Conservation (phyloP, 2,797 vertebrate species). For the Mormyrus proboscirostris region DNA sequence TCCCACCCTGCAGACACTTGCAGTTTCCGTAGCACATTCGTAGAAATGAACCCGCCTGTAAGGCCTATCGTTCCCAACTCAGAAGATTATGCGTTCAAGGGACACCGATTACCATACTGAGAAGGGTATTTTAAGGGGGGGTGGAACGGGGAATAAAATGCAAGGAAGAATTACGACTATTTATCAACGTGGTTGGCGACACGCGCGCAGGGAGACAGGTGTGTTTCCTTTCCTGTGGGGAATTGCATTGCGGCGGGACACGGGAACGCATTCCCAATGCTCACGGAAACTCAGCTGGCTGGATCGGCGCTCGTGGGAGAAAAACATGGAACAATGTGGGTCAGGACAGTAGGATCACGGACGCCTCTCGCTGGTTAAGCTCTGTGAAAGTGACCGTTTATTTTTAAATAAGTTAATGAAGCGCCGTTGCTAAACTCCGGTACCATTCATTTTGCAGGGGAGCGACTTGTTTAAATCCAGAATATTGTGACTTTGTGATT, state of each 20-base stretch:
- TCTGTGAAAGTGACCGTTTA: neutral
- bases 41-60: neutral
- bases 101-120: neutral
- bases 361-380: slow-evolving; percentile 38
- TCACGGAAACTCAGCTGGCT: slow-evolving; percentile 42
- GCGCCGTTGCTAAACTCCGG: neutral
- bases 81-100: neutral
- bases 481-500: neutral
- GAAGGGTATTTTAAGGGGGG: neutral
- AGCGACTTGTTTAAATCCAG: neutral
- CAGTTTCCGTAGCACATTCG: neutral
- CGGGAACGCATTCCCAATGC: slow-evolving; percentile 46
- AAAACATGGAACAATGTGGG: slow-evolving; percentile 30
- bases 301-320: slow-evolving; percentile 22
- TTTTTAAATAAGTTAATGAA: neutral
- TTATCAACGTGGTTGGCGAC: neutral
- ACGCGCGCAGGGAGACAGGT: neutral
- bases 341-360: slow-evolving; percentile 55
- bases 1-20: neutral
- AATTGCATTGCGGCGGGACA: slow-evolving; percentile 40
- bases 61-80: neutral
- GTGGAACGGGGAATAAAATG: neutral
- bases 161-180: slow-evolving; percentile 11
- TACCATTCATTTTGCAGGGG: neutral
- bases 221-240: slow-evolving; percentile 35